phyloP scores from a whole-genome alignment of 2,113 vertebrate species.

The Protomyctophum bolini region DNA sequence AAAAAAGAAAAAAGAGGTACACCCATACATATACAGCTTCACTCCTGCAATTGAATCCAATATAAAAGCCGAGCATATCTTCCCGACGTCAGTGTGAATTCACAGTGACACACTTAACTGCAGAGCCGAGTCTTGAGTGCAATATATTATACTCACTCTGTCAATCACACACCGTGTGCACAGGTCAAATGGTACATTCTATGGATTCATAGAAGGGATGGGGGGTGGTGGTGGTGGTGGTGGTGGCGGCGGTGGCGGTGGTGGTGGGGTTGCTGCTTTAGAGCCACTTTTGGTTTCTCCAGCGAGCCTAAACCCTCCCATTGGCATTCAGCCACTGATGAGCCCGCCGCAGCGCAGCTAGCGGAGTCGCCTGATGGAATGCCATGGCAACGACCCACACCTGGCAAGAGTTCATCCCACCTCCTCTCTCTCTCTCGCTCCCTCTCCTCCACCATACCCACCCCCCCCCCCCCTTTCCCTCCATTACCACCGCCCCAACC shows the following conservation, averaged over 20 bases:
- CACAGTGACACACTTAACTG: constrained; percentile 30
- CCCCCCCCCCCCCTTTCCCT: constrained; percentile 24
- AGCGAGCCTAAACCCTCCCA: constrained; percentile 68
- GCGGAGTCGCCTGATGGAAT: constrained; percentile 95
- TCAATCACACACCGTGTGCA: constrained; percentile 51
- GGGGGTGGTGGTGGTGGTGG: constrained; percentile 24
- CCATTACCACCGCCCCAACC: constrained; percentile 73
- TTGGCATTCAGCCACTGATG: constrained; percentile 88
- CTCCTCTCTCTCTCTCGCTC: constrained; percentile 46
- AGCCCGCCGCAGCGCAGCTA: constrained; percentile 73
- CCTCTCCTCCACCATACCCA: not conserved
- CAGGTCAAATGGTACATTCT: constrained; percentile 40
- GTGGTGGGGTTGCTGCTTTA: constrained; percentile 36
- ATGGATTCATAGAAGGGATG: constrained; percentile 48
- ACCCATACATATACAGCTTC: constrained; percentile 19
- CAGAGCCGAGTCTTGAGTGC: constrained; percentile 39
- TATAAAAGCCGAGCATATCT: constrained; percentile 26
- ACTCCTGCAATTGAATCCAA: constrained; percentile 23
- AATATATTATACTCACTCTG: constrained; percentile 43
- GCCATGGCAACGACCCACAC: constrained; percentile 95
- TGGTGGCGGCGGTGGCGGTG: not conserved
- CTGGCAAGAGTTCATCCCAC: constrained; percentile 81
- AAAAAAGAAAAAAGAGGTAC: constrained; percentile 5
- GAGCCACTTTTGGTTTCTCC: constrained; percentile 63
- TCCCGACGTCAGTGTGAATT: constrained; percentile 24